Percentiles rank a stretch among this genome's conserved stretches.
Evolutionary conservation across 2,888 invertebrate species (phyloP).

Genomic region (Abrostola triplasia): DNA sequence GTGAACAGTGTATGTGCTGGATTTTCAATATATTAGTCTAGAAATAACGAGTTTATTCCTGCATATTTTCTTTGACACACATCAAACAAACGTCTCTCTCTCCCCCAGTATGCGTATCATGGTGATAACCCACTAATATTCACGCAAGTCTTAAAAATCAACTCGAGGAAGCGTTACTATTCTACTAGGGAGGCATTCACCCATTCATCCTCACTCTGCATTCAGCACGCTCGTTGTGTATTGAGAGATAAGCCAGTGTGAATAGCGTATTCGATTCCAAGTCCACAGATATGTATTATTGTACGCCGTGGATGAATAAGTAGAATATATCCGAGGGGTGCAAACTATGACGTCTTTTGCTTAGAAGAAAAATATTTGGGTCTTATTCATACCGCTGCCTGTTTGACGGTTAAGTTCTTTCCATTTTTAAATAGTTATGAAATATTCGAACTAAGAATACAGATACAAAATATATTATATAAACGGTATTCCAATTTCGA

Average conservation of each 20-base stretch:
- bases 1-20: no score
- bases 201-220: background rate
- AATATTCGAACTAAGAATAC: no score
- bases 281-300: background rate
- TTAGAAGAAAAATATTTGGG: background rate
- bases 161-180: background rate
- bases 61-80: background rate
- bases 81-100: background rate
- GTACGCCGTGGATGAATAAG: background rate
- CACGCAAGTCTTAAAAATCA: background rate
- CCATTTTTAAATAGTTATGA: no score
- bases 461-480: no score
- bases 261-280: background rate
- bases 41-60: no score
- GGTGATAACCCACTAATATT: background rate
- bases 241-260: constrained; percentile 2
- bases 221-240: background rate
- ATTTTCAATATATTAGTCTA: no score
- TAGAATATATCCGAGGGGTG: background rate
- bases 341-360: background rate
- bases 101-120: background rate
- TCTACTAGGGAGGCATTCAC: background rate
- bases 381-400: no score
- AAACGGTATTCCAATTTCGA: no score
- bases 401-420: no score